Conservation (phyloP, 2,113 vertebrate species). For the Vanacampus margaritifer region DNA sequence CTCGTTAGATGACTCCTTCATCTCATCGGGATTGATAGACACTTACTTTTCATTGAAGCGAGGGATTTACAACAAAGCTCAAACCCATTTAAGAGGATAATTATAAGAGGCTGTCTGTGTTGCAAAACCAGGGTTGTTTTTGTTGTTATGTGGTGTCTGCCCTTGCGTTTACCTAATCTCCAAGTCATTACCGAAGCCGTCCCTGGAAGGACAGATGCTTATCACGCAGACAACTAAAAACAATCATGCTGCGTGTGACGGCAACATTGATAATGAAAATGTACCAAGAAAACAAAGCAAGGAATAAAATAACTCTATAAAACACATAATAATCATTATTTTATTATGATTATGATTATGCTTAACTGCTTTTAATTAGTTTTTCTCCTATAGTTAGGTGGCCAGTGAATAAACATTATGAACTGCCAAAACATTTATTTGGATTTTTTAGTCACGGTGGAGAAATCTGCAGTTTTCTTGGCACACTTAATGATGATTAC, state of each 20-base stretch:
- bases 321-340: too few species aligned
- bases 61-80: conserved; percentile 49
- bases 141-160: conserved; percentile 15
- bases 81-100: conserved; percentile 49
- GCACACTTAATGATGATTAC: too few species aligned
- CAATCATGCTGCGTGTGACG: not conserved
- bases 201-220: conserved; percentile 23
- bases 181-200: conserved; percentile 32
- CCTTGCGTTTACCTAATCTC: conserved; percentile 31
- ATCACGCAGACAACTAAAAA: conserved; percentile 11
- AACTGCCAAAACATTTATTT: too few species aligned
- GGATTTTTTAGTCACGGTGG: too few species aligned
- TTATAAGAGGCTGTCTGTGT: conserved; percentile 43
- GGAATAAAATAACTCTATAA: too few species aligned
- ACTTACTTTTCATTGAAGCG: conserved; percentile 30
- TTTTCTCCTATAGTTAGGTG: too few species aligned
- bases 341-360: too few species aligned
- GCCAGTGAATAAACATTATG: too few species aligned
- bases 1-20: not conserved
- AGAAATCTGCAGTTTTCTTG: too few species aligned
- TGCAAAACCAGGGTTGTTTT: conserved; percentile 24
- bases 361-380: too few species aligned
- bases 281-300: too few species aligned
- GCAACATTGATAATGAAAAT: not conserved
- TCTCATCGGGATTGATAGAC: not conserved